Conservation (phyloP, 2,888 invertebrate genomes). For the Slavum lentiscoides region DNA sequence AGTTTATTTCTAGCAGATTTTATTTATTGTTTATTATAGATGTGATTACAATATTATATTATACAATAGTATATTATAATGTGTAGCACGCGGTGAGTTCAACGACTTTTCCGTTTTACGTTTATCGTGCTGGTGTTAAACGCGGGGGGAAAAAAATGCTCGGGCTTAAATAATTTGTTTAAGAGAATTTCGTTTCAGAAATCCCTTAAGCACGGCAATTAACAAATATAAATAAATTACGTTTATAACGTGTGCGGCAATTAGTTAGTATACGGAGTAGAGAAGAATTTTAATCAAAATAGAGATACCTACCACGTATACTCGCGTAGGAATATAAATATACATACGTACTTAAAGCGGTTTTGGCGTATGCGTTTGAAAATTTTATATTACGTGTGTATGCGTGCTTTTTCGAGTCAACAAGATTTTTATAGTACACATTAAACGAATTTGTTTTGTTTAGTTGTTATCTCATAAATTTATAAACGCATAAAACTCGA, state of each 20-base stretch:
- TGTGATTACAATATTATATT: no score
- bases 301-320: not conserved
- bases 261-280: slow-evolving; percentile 9
- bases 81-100: no score
- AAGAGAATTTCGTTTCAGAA: slow-evolving; percentile 29
- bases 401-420: not conserved
- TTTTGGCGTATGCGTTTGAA: slow-evolving; percentile 14
- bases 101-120: not conserved
- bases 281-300: slow-evolving; percentile 25
- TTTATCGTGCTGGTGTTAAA: not conserved
- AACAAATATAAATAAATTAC: slow-evolving; percentile 45
- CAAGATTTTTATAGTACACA: no score
- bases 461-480: no score
- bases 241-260: slow-evolving; percentile 17
- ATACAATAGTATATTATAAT: no score
- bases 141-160: slow-evolving; percentile 6
- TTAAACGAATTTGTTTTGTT: no score
- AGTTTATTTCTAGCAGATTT: no score
- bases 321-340: no score
- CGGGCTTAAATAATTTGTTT: slow-evolving; percentile 11
- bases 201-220: slow-evolving; percentile 37
- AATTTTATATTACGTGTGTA: not conserved
- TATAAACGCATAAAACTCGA: no score
- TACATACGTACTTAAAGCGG: not conserved
- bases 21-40: no score